These are phyloP conservation scores for Himalopsyche phryganea DNA, from an alignment of 1,140 invertebrate genomes.

Conservation along the genomic window DNA sequence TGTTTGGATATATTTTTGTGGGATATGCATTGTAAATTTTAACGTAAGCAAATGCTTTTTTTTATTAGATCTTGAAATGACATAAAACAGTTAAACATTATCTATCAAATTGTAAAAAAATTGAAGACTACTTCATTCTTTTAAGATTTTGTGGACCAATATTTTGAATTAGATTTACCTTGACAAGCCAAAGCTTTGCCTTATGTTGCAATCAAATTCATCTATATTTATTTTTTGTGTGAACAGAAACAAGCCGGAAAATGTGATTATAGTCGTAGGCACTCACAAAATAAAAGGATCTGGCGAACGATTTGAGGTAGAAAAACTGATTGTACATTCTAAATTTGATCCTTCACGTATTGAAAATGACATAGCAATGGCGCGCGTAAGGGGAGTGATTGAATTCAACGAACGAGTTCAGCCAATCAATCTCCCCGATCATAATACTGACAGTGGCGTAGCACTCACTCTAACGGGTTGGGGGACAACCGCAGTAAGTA, in stretches of 20 bases:
- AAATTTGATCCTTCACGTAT: conserved; percentile 2
- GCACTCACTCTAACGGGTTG: conserved; percentile 53
- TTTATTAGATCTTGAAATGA: no score
- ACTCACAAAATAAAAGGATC: conserved; percentile 9
- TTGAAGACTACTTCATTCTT: no score
- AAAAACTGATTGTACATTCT: conserved; percentile 1
- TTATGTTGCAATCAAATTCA: no score
- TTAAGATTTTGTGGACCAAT: no score
- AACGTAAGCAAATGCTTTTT: no score
- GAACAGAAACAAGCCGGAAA: background rate
- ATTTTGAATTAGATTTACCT: no score
- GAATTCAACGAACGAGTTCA: conserved; percentile 46
- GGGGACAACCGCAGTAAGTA: conserved; percentile 48
- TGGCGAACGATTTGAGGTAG: conserved; percentile 1
- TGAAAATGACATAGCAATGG: conserved; percentile 17
- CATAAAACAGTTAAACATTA: no score
- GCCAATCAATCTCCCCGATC: conserved; percentile 38
- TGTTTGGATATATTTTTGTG: no score
- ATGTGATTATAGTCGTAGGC: conserved; percentile 10
- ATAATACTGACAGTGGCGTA: conserved; percentile 26
- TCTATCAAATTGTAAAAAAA: no score
- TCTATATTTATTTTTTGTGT: background rate
- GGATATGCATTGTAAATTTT: no score
- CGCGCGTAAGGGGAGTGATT: background rate
- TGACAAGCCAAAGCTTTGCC: no score